A percentile compares a stretch with the other conserved stretches of the same genome.
Conservation (phyloP, 2,113 vertebrate species). For the Pteronura brasiliensis region DNA sequence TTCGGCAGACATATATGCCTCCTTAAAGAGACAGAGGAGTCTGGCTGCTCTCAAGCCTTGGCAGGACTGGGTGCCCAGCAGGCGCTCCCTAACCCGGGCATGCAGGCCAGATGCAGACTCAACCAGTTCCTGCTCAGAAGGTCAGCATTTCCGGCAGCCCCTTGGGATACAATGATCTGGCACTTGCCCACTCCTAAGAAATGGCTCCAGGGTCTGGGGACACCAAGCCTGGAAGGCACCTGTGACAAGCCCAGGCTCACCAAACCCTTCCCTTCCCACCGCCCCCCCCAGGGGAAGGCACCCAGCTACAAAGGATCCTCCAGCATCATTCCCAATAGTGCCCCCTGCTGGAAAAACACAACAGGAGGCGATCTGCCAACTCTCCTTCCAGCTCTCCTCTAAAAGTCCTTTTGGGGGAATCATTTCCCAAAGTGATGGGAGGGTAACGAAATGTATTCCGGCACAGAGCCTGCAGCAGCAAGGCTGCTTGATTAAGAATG, state of each 20-base stretch:
- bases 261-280: not conserved
- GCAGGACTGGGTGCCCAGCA: not conserved
- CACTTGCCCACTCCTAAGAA: not conserved
- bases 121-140: not conserved
- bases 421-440: conserved; percentile 17
- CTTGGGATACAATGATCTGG: not conserved
- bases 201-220: not conserved
- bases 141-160: too few species aligned
- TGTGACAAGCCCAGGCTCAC: not conserved
- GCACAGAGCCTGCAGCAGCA: not conserved
- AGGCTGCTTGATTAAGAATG: conserved; percentile 79
- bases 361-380: not conserved
- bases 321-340: not conserved
- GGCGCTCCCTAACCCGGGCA: not conserved
- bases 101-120: not conserved
- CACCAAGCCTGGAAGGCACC: not conserved
- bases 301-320: not conserved
- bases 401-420: conserved; percentile 38
- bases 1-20: not conserved
- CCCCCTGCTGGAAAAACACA: not conserved
- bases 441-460: conserved; percentile 35
- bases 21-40: not conserved
- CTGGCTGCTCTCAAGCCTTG: not conserved
- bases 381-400: conserved; percentile 8
- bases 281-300: not conserved